phyloP scores from a whole-genome alignment of 2,113 vertebrate species.

The Pyxicephalus adspersus region DNA sequence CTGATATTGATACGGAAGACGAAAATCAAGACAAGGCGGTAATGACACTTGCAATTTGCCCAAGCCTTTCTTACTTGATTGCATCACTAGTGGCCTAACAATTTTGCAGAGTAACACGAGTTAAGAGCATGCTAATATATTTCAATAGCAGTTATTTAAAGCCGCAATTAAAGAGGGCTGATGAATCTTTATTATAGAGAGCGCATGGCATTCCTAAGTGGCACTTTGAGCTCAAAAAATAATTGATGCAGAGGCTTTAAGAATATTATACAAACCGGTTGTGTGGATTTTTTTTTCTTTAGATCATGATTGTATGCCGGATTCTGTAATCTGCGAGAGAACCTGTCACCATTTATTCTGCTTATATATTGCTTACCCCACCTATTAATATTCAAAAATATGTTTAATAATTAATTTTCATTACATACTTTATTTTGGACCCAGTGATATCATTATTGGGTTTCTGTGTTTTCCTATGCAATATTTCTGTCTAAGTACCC shows the following conservation, averaged over 20 bases:
- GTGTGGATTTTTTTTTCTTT: background rate
- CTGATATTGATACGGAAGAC: background rate
- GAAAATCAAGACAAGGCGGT: constrained; percentile 14
- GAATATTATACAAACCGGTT: constrained; percentile 33
- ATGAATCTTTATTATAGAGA: constrained; percentile 42
- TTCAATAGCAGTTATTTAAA: constrained; percentile 52
- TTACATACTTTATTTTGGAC: too few species aligned
- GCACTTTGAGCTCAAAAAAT: constrained; percentile 26
- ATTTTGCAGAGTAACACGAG: constrained; percentile 37
- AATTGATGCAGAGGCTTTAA: constrained; percentile 48
- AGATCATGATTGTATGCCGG: constrained; percentile 15
- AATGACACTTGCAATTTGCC: constrained; percentile 34
- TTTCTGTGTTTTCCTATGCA: too few species aligned
- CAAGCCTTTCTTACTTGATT: constrained; percentile 44
- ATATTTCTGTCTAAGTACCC: too few species aligned
- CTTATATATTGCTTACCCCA: too few species aligned
- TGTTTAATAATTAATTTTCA: too few species aligned
- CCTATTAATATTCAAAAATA: too few species aligned
- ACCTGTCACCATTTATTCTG: too few species aligned
- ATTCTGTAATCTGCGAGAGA: background rate
- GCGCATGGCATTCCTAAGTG: constrained; percentile 16
- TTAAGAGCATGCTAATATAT: constrained; percentile 53
- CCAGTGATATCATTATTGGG: too few species aligned
- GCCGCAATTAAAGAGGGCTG: constrained; percentile 51
- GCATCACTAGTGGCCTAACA: constrained; percentile 53